Base-by-base conservation (phyloP, 2,888 invertebrate genomes). In the Ectemnius lituratus region DNA sequence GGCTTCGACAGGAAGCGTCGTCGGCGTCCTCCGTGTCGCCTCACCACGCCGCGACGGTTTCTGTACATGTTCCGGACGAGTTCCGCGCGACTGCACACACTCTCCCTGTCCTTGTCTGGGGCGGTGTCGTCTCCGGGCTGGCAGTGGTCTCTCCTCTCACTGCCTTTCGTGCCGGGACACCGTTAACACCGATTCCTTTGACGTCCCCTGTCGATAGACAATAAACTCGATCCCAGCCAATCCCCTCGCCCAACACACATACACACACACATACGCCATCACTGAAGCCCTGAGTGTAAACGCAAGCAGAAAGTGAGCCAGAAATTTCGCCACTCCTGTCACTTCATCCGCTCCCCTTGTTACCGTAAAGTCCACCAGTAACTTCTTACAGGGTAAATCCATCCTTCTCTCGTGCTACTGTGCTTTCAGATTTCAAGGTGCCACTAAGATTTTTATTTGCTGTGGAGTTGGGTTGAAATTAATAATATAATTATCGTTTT, bases 1-100 rank as follows among this genome's bases (percentile, higher is more conserved):
- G 75, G 66, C 75, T 73, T 79, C 79, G 84, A 79, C 84, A 81
- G 78, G 65, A 77, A 72, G 70, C 78, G 72, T 81, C 75, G 76
- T 37, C 37, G 37, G 37, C 37, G 37, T 37, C 37, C 37, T 8
- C 37, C 8, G 37, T 37, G 37, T 37, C 37, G 52, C 52, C 52
- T 14, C 14, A 70, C 70, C 64, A 52, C 62, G 57, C 71, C 74
- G 70, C 73, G 79, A 81, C 67, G 70, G 71, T 74, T 76, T 28
- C 81, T 79, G 73, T 79, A 81, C 81, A 75, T 75, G 70, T 74
- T 66, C 75, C 79, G 75, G 69, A 76, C 75, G 74, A 81, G 75
- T 83, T 83, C 76, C 83, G 76, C 79, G 76, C 75, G 83, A 65
- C 27, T 79, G 76, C 69, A 71, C 82, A 79, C 58, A 81, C 69